Evolutionary conservation across 2,113 vertebrate species (phyloP).

Genomic region (Festucalex cinctus): DNA sequence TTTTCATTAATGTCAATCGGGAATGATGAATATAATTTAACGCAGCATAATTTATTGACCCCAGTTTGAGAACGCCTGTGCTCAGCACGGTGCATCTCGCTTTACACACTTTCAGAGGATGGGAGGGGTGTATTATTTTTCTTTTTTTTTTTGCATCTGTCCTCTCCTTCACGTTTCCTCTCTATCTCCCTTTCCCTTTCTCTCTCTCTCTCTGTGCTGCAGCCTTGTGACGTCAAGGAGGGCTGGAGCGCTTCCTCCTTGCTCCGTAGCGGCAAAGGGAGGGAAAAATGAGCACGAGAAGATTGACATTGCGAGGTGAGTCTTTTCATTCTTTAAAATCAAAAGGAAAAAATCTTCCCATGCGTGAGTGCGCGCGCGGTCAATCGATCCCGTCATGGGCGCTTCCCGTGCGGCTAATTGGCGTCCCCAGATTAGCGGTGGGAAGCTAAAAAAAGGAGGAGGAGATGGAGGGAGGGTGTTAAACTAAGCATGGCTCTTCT

Average conservation of each 20-base stretch:
- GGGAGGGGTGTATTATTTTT: neutral
- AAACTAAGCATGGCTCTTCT: neutral
- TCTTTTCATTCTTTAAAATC: constrained; percentile 39
- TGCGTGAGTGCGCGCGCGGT: constrained; percentile 3
- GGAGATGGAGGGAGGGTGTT: neutral
- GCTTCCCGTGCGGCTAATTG: neutral
- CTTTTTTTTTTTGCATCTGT: neutral
- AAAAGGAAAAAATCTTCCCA: neutral
- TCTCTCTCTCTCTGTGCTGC: constrained; percentile 57
- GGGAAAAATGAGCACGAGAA: constrained; percentile 61
- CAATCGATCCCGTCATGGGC: constrained; percentile 7
- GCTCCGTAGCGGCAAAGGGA: constrained; percentile 56
- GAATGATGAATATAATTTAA: too few species aligned
- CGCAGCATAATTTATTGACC: neutral
- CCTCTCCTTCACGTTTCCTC: constrained; percentile 12
- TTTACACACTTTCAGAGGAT: neutral
- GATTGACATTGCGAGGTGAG: constrained; percentile 66
- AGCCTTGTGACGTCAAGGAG: constrained; percentile 74
- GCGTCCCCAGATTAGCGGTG: neutral
- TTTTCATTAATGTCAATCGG: too few species aligned
- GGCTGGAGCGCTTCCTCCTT: constrained; percentile 69
- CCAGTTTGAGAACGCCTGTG: neutral
- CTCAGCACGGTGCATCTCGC: neutral
- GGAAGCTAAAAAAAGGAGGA: constrained; percentile 3
- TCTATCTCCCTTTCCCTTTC: constrained; percentile 17